phyloP scores from a whole-genome alignment of 1,140 invertebrate species.

The Yoshiicerus persimilis region DNA sequence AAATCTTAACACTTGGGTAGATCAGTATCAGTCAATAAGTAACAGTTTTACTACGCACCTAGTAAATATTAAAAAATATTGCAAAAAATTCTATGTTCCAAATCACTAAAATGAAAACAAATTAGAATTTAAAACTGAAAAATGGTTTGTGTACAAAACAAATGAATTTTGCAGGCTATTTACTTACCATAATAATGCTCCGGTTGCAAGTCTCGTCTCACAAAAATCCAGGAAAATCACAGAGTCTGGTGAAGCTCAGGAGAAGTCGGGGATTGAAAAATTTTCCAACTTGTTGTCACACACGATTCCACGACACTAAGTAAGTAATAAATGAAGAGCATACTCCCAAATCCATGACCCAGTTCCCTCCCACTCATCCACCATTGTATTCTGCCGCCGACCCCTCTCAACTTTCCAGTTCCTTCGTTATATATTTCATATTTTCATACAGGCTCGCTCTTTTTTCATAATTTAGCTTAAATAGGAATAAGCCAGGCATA shows the following conservation, averaged over 20 bases:
- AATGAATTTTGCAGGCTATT: too few relatives aligned
- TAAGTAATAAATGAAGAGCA: slow-evolving; percentile 23
- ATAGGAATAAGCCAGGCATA: background rate
- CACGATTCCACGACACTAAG: slow-evolving; percentile 34
- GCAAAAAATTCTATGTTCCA: too few relatives aligned
- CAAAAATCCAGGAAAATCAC: slow-evolving; percentile 31
- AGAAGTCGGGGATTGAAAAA: slow-evolving; percentile 27
- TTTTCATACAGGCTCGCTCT: background rate
- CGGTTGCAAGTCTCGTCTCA: background rate
- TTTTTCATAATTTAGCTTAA: background rate
- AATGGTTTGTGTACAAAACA: too few relatives aligned
- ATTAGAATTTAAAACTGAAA: too few relatives aligned
- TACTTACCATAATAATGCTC: slow-evolving; percentile 19
- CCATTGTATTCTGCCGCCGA: slow-evolving; percentile 10
- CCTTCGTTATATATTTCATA: background rate
- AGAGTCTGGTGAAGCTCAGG: slow-evolving; percentile 19
- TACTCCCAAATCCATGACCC: slow-evolving; percentile 33
- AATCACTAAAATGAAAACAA: too few relatives aligned
- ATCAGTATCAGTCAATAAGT: too few relatives aligned
- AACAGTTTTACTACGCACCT: too few relatives aligned
- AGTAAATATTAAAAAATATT: too few relatives aligned
- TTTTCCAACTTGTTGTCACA: slow-evolving; percentile 44
- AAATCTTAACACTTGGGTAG: too few relatives aligned
- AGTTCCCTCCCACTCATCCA: slow-evolving; percentile 31
- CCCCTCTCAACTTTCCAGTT: background rate